These are phyloP conservation scores for Psammodynastes pulverulentus DNA, from an alignment of 2,113 vertebrate species.

Conservation along the genomic window DNA sequence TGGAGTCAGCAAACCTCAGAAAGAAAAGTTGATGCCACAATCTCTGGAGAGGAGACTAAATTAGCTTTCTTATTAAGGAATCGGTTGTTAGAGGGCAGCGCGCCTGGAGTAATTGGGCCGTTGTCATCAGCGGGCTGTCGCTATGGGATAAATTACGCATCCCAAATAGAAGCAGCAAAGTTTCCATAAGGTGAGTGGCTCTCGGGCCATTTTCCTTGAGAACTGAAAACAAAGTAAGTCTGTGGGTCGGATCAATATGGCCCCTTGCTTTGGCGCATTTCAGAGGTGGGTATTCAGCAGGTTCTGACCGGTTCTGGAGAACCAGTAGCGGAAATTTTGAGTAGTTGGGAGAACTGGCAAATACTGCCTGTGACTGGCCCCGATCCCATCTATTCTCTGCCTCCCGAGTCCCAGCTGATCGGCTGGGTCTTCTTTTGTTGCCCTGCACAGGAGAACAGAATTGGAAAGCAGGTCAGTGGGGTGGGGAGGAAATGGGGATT, in stretches of 20 bases:
- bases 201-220: not conserved
- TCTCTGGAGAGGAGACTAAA: constrained; percentile 22
- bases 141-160: not conserved
- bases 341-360: too few species aligned
- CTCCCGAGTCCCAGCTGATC: too few species aligned
- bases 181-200: not conserved
- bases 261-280: not conserved
- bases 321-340: too few species aligned
- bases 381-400: too few species aligned
- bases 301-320: too few species aligned
- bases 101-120: constrained; percentile 4
- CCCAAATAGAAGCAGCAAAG: not conserved
- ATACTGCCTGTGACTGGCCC: too few species aligned
- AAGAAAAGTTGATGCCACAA: constrained; percentile 17
- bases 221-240: not conserved
- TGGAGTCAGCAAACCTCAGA: constrained; percentile 28
- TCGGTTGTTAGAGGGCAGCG: not conserved
- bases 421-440: too few species aligned
- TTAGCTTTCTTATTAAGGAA: constrained; percentile 32
- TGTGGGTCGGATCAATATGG: not conserved
- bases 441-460: too few species aligned
- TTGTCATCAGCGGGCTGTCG: constrained; percentile 1
- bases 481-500: too few species aligned
- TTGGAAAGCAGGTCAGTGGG: too few species aligned
- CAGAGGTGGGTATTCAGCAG: too few species aligned